Base-by-base conservation (phyloP, 2,888 invertebrate species). In the Hydroisotoma schaefferi region DNA sequence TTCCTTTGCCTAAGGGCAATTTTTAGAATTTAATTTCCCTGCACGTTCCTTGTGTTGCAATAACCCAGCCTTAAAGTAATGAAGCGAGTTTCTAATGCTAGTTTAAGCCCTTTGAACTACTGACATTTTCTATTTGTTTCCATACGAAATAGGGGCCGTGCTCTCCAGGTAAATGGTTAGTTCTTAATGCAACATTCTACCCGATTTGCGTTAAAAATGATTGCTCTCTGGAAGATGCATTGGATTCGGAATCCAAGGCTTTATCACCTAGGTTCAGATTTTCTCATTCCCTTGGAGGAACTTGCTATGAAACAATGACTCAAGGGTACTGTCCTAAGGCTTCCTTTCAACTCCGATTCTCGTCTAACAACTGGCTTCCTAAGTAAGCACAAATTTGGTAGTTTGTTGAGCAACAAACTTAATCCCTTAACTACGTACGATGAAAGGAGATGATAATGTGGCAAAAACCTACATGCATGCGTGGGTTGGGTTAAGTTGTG, bases 121-220 rank as follows among this genome's bases (percentile, higher is more conserved):
- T n/a, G n/a, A n/a, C n/a, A n/a, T n/a, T n/a, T n/a, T n/a, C n/a
- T n/a, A n/a, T n/a, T n/a, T n/a, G n/a, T n/a, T n/a, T n/a, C n/a
- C n/a, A n/a, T n/a, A n/a, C n/a, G n/a, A n/a, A 8, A 18, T 23
- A 67, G 67, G 67, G 67, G 22, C 67, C 67, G 10, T 67, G 64
- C 55, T 44, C 43, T 6, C 29, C 44, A 25, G 62, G 64, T n/a
- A 64, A 64, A 40, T 67, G 67, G 67, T 56, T 67, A 1, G 67
- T 67, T 0, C 44, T 67, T 12, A 67, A 67, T 47, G 25, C 26
- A 22, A 64, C 67, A 2, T 56, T 38, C 38, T 57, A 67, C 51
- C 62, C 67, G 10, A 49, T 67, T 20, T 67, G 67, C 56, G 57
- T 54, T 20, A 57, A 59, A 37, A 61, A 67, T 56, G 28, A 53